Evolutionary conservation across 2,888 invertebrate species (phyloP).

Genomic region (Pachymerium ferrugineum): DNA sequence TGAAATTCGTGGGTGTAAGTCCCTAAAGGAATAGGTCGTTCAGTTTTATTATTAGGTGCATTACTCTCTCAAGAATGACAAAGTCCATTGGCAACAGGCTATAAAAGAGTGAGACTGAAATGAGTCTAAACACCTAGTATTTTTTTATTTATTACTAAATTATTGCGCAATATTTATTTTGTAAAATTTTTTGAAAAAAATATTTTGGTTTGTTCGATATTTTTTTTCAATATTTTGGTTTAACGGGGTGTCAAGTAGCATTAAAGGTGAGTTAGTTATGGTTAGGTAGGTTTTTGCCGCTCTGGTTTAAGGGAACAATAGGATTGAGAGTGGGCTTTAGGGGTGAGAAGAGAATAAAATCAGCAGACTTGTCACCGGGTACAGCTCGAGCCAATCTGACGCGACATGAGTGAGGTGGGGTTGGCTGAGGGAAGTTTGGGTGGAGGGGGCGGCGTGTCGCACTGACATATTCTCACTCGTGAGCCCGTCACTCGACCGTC

Average conservation of each 20-base stretch:
- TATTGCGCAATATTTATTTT: neutral
- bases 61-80: constrained; percentile 23
- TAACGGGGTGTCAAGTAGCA: too few relatives aligned
- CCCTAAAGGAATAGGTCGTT: neutral
- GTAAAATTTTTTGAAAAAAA: neutral
- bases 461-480: constrained; percentile 26
- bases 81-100: constrained; percentile 14
- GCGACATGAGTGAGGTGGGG: constrained; percentile 24
- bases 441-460: constrained; percentile 23
- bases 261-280: neutral
- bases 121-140: neutral
- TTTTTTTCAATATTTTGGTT: too few relatives aligned
- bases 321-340: constrained; percentile 8
- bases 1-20: neutral
- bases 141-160: neutral
- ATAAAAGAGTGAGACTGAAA: constrained; percentile 6
- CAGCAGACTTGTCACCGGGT: constrained; percentile 27
- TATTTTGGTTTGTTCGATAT: neutral
- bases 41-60: constrained; percentile 19
- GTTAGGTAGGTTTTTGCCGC: neutral
- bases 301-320: neutral
- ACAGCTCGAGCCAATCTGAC: constrained; percentile 27
- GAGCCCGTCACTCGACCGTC: constrained; percentile 23
- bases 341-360: constrained; percentile 3
- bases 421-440: constrained; percentile 16